Evolutionary conservation across 2,113 vertebrate genomes (phyloP), one percentile per base, ranked within the genome.

Genomic region (Porphyrio hochstetteri): DNA sequence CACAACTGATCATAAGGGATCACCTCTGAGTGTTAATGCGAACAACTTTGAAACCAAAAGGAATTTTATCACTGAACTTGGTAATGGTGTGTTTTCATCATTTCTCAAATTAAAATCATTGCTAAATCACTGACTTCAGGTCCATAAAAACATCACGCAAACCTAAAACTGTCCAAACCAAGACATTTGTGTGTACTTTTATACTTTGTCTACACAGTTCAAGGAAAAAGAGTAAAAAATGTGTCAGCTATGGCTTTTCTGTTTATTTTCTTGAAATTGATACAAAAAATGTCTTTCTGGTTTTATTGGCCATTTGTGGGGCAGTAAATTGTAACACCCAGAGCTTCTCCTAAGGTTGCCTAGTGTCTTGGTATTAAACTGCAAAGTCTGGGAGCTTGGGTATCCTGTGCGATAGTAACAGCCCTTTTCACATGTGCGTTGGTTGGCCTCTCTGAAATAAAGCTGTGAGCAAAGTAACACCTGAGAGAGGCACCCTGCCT

Each of bases 401-500:
- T 50, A 6, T 35, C 44, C 17, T 15, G 1, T 16, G 5, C 18
- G 36, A 5, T 61, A 25, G 5, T 7, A 65, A 2, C 1, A 38
- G 24, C 6, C 20, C 8, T 16, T 31, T 10, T 48, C 21, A 17
- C 9, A 8, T 3, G 11, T 7, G 31, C 2, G 11, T 1, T 35
- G 5, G 7, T 46, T 38, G 60, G 27, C 4, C 18, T 44, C 16
- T 64, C 23, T 8, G 29, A 4, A 40, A 28, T 3, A 10, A 36
- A n/a, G 44, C 23, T 29, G 60, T 17, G 79, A 33, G 2, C 2
- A 4, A 18, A 11, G 42, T 21, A 1, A 9, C 4, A 57, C 18
- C 0, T 40, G 71, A 83, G 28, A 4, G 56, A 1, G 3, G 3
- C 2, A 36, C 53, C 36, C 16, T 20, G 0, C 12, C 0, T 2